Base-by-base conservation (phyloP, 1,140 invertebrate species). In the Polyergus mexicanus region DNA sequence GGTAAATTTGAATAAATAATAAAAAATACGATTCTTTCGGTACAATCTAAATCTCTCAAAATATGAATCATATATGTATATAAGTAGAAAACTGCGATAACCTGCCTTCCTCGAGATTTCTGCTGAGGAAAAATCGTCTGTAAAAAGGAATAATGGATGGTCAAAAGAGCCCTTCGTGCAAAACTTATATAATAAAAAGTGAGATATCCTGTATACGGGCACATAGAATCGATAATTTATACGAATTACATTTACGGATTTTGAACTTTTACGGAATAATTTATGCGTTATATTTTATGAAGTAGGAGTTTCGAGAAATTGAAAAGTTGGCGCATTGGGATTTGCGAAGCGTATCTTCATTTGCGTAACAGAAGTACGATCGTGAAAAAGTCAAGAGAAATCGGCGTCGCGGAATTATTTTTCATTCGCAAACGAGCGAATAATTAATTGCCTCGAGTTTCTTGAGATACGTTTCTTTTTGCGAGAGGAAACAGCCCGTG, bases 401-500 rank as follows among this genome's bases (percentile, higher is more conserved):
- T 83, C 71, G 71, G 28, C 71, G 32, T 22, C 66, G 56, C 38
- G 38, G 38, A 83, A 83, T 83, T 83, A 68, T 74, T 83, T 83
- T 83, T 83, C 78, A 83, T 74, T 74, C 68, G 66, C 68, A 69
- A 74, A 60, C 68, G 38, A 83, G 54, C 54, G 68, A 83, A 72
- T 83, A 83, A 83, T 83, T 83, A 83, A 83, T 83, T 83, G 78
- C 71, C 68, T 4, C 68, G 78, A 83, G 78, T 74, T 83, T 83
- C 78, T 74, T 44, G 78, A 83, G 60, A 72, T 74, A 60, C 78
- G 66, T 44, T 74, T 72, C 54, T 56, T 25, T 51, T 32, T 35
- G 44, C 51, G 47, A 16, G 10, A 58, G n/a, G n/a, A 74, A 72
- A n/a, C 32, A 16, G 11, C 66, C 19, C 28, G 44, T 28, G 71